These are phyloP conservation scores for Periphyllus acericola DNA, from an alignment of 2,888 invertebrate genomes.

Conservation along the genomic window DNA sequence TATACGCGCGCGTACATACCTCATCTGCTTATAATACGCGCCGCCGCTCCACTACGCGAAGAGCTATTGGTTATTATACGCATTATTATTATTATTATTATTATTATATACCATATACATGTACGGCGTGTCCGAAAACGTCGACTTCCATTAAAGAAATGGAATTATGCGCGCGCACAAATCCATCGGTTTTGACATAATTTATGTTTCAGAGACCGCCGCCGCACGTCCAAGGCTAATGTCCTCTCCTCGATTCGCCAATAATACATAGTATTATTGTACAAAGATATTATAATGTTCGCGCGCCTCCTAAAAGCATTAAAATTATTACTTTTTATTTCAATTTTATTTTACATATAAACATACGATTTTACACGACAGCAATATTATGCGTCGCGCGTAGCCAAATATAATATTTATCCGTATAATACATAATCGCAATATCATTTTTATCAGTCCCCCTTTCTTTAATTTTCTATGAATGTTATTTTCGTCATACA, in stretches of 20 bases:
- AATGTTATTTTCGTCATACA: no score
- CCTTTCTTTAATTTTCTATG: no score
- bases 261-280: not conserved
- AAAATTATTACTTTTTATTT: no score
- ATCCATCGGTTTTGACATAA: slow-evolving; percentile 24
- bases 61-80: not conserved
- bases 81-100: not conserved
- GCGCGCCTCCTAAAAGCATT: not conserved
- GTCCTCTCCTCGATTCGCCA: not conserved
- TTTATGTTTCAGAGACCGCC: slow-evolving; percentile 4
- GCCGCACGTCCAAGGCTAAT: not conserved
- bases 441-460: no score
- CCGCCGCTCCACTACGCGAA: not conserved
- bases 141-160: not conserved
- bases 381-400: no score
- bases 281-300: not conserved
- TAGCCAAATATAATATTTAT: no score
- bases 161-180: not conserved
- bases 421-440: no score
- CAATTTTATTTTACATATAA: no score
- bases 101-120: no score
- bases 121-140: not conserved
- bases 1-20: not conserved
- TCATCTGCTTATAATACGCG: not conserved
- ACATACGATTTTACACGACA: no score